Conservation (phyloP, 2,888 invertebrate genomes). For the Colletes collaris region DNA sequence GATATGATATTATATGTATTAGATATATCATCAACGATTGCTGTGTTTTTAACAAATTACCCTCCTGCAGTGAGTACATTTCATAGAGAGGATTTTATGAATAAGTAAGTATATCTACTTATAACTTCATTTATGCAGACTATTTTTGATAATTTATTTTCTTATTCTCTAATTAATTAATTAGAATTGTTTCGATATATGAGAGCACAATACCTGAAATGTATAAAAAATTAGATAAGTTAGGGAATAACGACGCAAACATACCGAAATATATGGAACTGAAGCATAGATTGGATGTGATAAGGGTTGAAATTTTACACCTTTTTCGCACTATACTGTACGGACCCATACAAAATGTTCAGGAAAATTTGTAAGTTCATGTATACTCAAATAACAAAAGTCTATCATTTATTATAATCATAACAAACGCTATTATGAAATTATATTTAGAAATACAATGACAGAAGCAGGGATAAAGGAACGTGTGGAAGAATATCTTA, state of each 20-base stretch:
- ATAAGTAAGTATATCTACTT: slow-evolving; percentile 77
- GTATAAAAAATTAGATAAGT: slow-evolving; percentile 86
- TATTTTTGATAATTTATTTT: slow-evolving; percentile 16
- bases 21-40: slow-evolving; percentile 88
- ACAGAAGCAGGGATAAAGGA: slow-evolving; percentile 73
- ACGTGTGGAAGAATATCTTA: slow-evolving; percentile 82
- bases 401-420: slow-evolving; percentile 1
- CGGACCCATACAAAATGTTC: slow-evolving; percentile 79
- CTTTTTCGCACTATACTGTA: slow-evolving; percentile 82
- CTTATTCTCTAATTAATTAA: not conserved
- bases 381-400: slow-evolving; percentile 16
- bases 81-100: slow-evolving; percentile 85
- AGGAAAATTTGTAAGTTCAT: slow-evolving; percentile 77
- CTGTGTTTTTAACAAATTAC: slow-evolving; percentile 88
- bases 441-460: slow-evolving; percentile 63
- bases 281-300: slow-evolving; percentile 83
- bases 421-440: slow-evolving; percentile 19
- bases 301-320: slow-evolving; percentile 83
- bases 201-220: slow-evolving; percentile 89
- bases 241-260: slow-evolving; percentile 81
- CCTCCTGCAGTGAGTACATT: slow-evolving; percentile 85
- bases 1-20: slow-evolving; percentile 88
- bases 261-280: slow-evolving; percentile 81
- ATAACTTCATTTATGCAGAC: not conserved
- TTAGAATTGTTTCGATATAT: slow-evolving; percentile 90